phyloP scores from a whole-genome alignment of 2,888 invertebrate species.

The Troglohyphantes excavatus region DNA sequence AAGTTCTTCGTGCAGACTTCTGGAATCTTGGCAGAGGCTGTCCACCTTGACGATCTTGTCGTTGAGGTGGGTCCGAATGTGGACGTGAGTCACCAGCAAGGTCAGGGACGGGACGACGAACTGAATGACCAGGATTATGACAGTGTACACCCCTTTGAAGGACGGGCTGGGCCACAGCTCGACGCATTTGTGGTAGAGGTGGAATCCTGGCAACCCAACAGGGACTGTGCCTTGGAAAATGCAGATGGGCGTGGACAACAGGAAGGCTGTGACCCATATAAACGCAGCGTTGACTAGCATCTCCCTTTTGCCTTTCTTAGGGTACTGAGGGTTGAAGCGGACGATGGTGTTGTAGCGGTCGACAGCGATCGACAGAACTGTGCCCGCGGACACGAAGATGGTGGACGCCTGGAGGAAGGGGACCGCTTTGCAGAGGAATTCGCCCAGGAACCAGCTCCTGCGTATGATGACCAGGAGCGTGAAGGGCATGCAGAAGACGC shows the following conservation, averaged over 20 bases:
- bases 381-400: constrained; percentile 86
- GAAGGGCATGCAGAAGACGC: constrained; percentile 86
- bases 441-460: constrained; percentile 85
- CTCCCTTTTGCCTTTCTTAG: constrained; percentile 45
- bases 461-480: constrained; percentile 84
- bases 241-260: constrained; percentile 72
- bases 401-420: constrained; percentile 86
- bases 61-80: constrained; percentile 63
- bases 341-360: constrained; percentile 84
- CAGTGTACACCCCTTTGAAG: constrained; percentile 73
- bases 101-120: constrained; percentile 70
- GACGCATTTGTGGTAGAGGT: constrained; percentile 74
- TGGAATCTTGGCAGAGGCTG: background rate
- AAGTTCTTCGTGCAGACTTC: background rate
- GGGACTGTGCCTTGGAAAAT: constrained; percentile 66
- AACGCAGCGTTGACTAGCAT: constrained; percentile 43
- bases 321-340: constrained; percentile 82
- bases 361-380: constrained; percentile 85
- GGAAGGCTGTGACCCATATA: constrained; percentile 70
- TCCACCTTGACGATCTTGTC: constrained; percentile 28
- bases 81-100: constrained; percentile 61
- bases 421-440: constrained; percentile 85
- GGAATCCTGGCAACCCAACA: constrained; percentile 70
- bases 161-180: constrained; percentile 72
- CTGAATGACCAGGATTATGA: constrained; percentile 68